phyloP scores from a whole-genome alignment of 2,888 invertebrate genomes.

The Cerceris ruficornis region DNA sequence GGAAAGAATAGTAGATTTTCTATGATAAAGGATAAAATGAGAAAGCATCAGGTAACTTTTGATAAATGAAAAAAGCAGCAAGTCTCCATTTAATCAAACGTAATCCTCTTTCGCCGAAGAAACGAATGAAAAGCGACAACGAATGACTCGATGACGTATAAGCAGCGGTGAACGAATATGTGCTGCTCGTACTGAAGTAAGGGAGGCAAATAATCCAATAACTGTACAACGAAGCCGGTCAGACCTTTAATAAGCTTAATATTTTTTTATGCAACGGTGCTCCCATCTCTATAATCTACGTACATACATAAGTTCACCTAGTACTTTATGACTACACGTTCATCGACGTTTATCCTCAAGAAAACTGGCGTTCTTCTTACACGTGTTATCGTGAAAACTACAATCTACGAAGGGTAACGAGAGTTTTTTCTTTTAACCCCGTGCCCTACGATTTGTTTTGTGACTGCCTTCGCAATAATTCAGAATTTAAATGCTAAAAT shows the following conservation, averaged over 20 bases:
- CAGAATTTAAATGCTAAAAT: no score
- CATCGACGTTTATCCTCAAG: conserved; percentile 7
- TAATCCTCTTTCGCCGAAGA: conserved; percentile 7
- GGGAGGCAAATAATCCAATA: conserved; percentile 74
- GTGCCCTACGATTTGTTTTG: no score
- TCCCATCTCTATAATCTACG: conserved; percentile 57
- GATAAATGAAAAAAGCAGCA: background rate
- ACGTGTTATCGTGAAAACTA: no score
- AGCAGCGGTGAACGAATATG: conserved; percentile 35
- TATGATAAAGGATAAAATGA: background rate
- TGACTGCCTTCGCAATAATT: no score
- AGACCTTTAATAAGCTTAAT: conserved; percentile 70
- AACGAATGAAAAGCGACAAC: conserved; percentile 32
- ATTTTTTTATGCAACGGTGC: conserved; percentile 60
- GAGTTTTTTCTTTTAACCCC: no score
- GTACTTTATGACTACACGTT: conserved; percentile 23
- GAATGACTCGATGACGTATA: conserved; percentile 29
- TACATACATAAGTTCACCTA: conserved; percentile 46
- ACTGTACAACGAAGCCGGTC: conserved; percentile 68
- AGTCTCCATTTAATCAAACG: background rate
- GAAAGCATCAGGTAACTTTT: background rate
- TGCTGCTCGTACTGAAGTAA: conserved; percentile 20
- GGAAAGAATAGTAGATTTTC: no score
- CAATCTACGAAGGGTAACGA: no score
- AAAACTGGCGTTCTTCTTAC: no score